Evolutionary conservation across 64 coral and sea anemone genomes (phyloP), one percentile per base, ranked within the genome.

Genomic region (Montipora sp.): DNA sequence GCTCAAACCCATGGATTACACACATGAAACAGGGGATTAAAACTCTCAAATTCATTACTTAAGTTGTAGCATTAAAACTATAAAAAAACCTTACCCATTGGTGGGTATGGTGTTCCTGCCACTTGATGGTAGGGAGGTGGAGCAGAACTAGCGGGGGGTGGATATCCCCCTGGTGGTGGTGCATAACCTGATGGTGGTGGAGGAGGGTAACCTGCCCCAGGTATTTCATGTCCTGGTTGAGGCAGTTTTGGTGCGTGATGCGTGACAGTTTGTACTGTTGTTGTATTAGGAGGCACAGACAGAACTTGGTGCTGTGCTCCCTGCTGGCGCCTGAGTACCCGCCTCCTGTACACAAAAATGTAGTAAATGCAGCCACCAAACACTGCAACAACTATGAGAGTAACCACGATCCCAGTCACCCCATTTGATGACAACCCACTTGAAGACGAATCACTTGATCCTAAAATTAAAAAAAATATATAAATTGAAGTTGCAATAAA

Each of bases 71-170:
- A 57, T 57, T 8, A 57, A 8, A 57, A 57, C 11, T 3, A 57
- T 57, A 57, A 57, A 57, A 57, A 57, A 16, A 13, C 65, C 58
- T 47, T 9, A 84, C 81, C 81, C n/a, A 67, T 58, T 12, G 14
- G 59, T 18, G 81, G 81, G 45, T 84, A 84, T 5, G 61, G 60
- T 20, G 81, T 36, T 18, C 4, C 60, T 10, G 23, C 43, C 44
- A 9, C 61, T 16, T 84, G 81, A 27, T 43, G 19, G 44, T 84
- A 84, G 59, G 81, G 81, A 16, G 81, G 81, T 48, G 81, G 81
- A 45, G 81, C 81, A 67, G 44, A 46, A 19, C 81, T 36, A 67
- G 57, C 45, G 21, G 57, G 80, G 9, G 55, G 53, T 7, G 10
- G 12, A 9, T 44, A 19, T 5, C 58, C 80, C 47, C 16, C 12